These are phyloP conservation scores for Sebastes itinus DNA, from an alignment of 2,797 vertebrate species.

Conservation along the genomic window DNA sequence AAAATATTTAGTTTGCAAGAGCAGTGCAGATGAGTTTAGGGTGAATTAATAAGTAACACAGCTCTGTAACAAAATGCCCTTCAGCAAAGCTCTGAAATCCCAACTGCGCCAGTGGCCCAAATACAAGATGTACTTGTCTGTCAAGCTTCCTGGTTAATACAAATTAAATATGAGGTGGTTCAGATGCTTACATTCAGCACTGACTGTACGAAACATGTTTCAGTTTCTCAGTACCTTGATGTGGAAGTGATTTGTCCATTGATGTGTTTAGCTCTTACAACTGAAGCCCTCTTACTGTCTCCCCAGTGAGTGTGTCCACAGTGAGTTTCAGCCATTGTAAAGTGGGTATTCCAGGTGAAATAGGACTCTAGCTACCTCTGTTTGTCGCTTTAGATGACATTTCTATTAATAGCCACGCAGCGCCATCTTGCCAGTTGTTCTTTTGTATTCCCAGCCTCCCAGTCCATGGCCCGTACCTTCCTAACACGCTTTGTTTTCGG, in stretches of 20 bases:
- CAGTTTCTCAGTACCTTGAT: background rate
- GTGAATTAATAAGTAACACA: background rate
- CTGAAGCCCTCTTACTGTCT: slow-evolving; percentile 8
- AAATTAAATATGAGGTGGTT: slow-evolving; percentile 1
- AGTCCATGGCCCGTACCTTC: background rate
- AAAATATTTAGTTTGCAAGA: background rate
- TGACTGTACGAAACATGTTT: background rate
- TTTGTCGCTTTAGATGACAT: background rate
- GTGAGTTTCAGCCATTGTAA: background rate
- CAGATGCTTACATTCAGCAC: background rate
- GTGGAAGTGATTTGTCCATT: background rate
- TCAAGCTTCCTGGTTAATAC: background rate
- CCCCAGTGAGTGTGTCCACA: background rate
- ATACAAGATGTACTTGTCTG: background rate
- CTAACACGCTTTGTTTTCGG: slow-evolving; percentile 17
- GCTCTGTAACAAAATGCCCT: slow-evolving; percentile 2
- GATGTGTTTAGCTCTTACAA: slow-evolving; percentile 8
- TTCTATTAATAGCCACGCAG: slow-evolving; percentile 25
- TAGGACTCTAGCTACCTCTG: background rate
- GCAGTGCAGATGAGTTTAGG: background rate
- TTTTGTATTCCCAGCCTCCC: background rate
- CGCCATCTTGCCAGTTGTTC: slow-evolving; percentile 17
- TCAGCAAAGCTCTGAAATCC: slow-evolving; percentile 2
- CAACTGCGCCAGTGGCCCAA: background rate
- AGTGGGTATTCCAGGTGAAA: slow-evolving; percentile 1